Evolutionary conservation across 92 coral and sea anemone genomes (phyloP).

Genomic region (Zoanthus solanderi): DNA sequence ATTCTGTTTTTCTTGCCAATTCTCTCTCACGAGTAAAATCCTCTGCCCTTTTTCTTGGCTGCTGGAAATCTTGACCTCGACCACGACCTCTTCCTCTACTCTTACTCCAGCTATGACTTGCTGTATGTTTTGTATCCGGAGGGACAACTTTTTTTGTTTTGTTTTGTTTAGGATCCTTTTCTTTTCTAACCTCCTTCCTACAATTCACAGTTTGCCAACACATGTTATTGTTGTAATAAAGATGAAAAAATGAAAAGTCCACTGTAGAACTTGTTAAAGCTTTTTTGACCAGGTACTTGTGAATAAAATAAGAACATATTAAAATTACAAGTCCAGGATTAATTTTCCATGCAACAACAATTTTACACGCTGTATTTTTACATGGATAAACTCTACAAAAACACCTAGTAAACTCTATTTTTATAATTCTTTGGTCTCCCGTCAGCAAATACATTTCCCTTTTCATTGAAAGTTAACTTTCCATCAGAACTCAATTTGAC

Average conservation of each 20-base stretch:
- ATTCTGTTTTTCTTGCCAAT: conserved; percentile 72
- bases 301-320: no score
- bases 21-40: conserved; percentile 95
- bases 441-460: no score
- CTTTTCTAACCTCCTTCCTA: conserved; percentile 39
- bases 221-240: no score
- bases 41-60: conserved; percentile 92
- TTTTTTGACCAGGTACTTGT: no score
- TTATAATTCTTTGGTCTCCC: no score
- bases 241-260: no score
- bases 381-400: no score
- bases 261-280: no score
- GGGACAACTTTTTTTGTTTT: conserved; percentile 37
- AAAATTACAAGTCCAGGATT: no score
- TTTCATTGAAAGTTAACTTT: neutral
- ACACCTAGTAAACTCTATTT: no score
- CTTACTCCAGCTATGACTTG: conserved; percentile 80
- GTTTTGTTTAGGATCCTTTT: conserved; percentile 31
- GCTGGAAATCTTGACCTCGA: conserved; percentile 67
- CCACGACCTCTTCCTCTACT: conserved; percentile 94
- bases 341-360: no score
- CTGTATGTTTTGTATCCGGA: conserved; percentile 21
- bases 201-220: neutral
- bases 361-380: no score
- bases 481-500: neutral